Evolutionary conservation across 2,888 invertebrate species (phyloP).

Genomic region (Tiliacea citrago): DNA sequence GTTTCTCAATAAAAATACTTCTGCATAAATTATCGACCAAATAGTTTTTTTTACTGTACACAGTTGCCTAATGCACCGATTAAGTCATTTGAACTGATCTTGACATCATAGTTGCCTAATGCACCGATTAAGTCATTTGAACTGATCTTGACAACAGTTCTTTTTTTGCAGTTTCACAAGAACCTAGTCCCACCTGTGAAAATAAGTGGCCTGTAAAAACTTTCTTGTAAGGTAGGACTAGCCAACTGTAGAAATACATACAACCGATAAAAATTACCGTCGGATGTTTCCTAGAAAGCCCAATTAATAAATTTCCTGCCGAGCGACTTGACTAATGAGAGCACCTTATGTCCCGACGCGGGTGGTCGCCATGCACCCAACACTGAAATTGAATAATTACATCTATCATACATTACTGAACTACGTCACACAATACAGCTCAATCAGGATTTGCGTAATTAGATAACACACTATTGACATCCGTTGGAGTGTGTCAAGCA

Average conservation of each 20-base stretch:
- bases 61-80: background rate
- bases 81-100: background rate
- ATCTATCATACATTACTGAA: constrained; percentile 11
- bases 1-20: background rate
- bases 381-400: constrained; percentile 44
- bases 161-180: background rate
- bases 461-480: constrained; percentile 47
- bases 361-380: background rate
- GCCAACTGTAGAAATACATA: background rate
- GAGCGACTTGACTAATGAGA: constrained; percentile 35
- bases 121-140: no score
- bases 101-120: background rate
- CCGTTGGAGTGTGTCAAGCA: constrained; percentile 29
- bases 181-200: background rate
- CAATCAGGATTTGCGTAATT: constrained; percentile 58
- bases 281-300: constrained; percentile 12
- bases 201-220: background rate
- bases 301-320: constrained; percentile 34
- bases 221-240: background rate
- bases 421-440: constrained; percentile 35
- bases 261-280: background rate
- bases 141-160: background rate
- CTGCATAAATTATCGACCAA: background rate
- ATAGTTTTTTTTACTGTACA: background rate
- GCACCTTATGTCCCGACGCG: background rate